A percentile compares a stretch with the other conserved stretches of the same genome.
Evolutionary conservation across 2,113 vertebrate species (phyloP).

Genomic region (Marmota monax): DNA sequence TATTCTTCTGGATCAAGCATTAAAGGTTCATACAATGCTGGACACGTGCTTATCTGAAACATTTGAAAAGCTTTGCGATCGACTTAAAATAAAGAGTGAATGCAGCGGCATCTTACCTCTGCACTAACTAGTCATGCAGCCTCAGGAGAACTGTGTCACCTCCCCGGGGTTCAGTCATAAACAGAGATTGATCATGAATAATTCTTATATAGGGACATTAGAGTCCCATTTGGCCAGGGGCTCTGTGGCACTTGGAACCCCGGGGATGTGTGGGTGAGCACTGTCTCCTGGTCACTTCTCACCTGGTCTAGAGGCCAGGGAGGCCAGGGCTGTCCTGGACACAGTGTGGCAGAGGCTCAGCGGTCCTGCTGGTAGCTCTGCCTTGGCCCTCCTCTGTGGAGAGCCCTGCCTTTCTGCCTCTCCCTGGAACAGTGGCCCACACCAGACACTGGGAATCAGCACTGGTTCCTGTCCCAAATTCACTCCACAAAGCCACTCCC

Average conservation of each 20-base stretch:
- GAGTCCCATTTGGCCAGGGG: rapidly evolving
- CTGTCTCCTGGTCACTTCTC: neutral
- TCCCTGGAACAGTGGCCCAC: rapidly evolving
- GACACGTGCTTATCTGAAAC: neutral
- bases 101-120: neutral
- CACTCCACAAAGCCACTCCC: neutral
- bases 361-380: rapidly evolving
- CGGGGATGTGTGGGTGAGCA: neutral
- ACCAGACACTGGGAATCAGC: neutral
- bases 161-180: neutral
- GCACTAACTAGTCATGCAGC: neutral
- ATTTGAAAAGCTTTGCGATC: neutral
- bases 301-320: neutral
- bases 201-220: neutral
- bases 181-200: neutral
- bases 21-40: neutral
- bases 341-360: neutral
- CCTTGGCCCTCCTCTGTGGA: rapidly evolving
- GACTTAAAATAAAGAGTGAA: neutral
- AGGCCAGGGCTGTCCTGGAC: rapidly evolving
- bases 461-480: neutral
- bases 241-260: too few species aligned
- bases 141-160: neutral
- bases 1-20: neutral
- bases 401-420: neutral